Evolutionary conservation across 2,113 vertebrate genomes (phyloP), one percentile per base, ranked within the genome.

Genomic region (Erinaceus europaeus): DNA sequence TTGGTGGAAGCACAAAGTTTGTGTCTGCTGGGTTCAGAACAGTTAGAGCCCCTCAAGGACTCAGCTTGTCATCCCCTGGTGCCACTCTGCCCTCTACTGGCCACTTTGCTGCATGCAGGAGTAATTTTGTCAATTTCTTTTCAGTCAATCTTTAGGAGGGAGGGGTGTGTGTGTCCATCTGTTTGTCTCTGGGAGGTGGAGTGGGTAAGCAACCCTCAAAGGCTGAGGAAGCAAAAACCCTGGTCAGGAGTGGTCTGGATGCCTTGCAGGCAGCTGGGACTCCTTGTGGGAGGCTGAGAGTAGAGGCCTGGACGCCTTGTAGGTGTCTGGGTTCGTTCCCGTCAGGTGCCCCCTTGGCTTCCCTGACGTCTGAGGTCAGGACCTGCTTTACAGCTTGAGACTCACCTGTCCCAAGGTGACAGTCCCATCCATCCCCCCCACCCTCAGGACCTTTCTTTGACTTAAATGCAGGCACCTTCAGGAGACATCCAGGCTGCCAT

Each of bases 81-180:
- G 38, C 44, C 13, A 4, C 21, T 68, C 2, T 5, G 13, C 92
- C 89, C 74, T 93, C 95, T 94, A 86, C 78, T 93, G 94, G 65
- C 71, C 55, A 61, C 23, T 50, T 4, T 91, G 1, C 4, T 75
- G n/a, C 48, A 55, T 18, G 59, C 53, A 76, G 46, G 42, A 44
- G 18, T 77, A 36, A n/a, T n/a, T n/a, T n/a, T n/a, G n/a, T n/a
- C n/a, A n/a, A n/a, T n/a, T n/a, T n/a, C 81, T 84, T 79, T 11
- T 17, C 36, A 52, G 23, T 50, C 6, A 27, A 14, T 55, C 32
- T 3, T 61, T 9, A 62, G 46, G 32, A 13, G 73, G 52, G 80
- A 1, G 23, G 27, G n/a, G 20, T 42, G 25, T 57, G 21, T 38
- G 32, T 36, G 5, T 21, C 52, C 23, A 23, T 53, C 6, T 53